Evolutionary conservation across 2,888 invertebrate species (phyloP).

Genomic region (Empis livida): DNA sequence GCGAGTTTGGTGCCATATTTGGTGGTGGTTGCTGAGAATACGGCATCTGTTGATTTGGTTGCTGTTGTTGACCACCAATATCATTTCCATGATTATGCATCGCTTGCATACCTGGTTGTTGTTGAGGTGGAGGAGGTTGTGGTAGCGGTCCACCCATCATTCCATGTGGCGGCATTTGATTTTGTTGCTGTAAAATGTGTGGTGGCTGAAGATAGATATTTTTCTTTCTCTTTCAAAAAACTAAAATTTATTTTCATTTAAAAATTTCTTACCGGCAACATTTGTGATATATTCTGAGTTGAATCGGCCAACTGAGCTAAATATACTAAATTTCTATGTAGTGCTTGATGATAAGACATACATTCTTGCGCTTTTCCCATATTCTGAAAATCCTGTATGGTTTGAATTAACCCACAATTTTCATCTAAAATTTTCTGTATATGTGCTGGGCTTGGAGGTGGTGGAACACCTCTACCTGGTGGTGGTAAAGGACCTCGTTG

Average conservation of each 20-base stretch:
- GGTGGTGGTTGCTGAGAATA: constrained; percentile 19
- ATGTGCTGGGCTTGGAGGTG: constrained; percentile 68
- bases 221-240: too few species aligned
- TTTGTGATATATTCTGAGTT: constrained; percentile 79
- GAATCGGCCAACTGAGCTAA: constrained; percentile 94
- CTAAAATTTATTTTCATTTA: not conserved
- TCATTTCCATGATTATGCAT: constrained; percentile 16
- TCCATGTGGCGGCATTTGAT: constrained; percentile 29
- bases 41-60: constrained; percentile 23
- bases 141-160: constrained; percentile 25
- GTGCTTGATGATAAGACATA: constrained; percentile 82
- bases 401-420: constrained; percentile 91
- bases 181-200: constrained; percentile 39
- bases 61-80: constrained; percentile 17
- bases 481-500: not conserved
- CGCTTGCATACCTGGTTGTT: constrained; percentile 17
- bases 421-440: constrained; percentile 96
- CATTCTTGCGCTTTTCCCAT: constrained; percentile 91
- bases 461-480: constrained; percentile 33
- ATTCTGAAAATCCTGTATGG: constrained; percentile 91
- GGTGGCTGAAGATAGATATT: constrained; percentile 38
- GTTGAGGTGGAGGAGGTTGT: constrained; percentile 9
- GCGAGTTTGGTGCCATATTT: not conserved
- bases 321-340: constrained; percentile 92
- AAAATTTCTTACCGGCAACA: constrained; percentile 73